phyloP scores from a whole-genome alignment of 2,113 vertebrate genomes.

The Rhinichthys klamathensis region DNA sequence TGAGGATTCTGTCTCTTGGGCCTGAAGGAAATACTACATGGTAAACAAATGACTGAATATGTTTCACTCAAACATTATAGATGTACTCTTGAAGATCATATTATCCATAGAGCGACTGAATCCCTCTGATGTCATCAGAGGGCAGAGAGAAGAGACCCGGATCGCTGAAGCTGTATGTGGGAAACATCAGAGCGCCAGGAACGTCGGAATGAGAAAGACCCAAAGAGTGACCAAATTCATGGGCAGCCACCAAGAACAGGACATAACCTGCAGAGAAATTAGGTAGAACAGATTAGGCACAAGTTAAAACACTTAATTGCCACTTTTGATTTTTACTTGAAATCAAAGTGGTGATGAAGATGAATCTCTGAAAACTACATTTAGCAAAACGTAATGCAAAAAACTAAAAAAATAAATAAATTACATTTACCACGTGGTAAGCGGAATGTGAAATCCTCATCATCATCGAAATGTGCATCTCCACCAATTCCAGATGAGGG shows the following conservation, averaged over 20 bases:
- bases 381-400: not conserved
- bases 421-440: conserved; percentile 59
- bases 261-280: conserved; percentile 74
- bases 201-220: conserved; percentile 86
- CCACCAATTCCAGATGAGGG: conserved; percentile 77
- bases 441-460: conserved; percentile 76
- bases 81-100: not conserved
- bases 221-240: conserved; percentile 92
- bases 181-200: conserved; percentile 88
- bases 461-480: conserved; percentile 88
- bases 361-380: not conserved
- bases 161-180: conserved; percentile 79
- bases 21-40: conserved; percentile 56
- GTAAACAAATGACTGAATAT: not conserved
- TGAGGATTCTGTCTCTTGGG: conserved; percentile 37
- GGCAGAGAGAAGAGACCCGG: conserved; percentile 78
- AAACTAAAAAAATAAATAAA: not conserved
- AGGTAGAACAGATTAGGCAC: not conserved
- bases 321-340: not conserved
- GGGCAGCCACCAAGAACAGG: conserved; percentile 89
- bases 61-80: not conserved
- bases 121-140: conserved; percentile 86
- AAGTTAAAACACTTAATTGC: not conserved
- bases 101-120: conserved; percentile 74
- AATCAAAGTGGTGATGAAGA: not conserved